phyloP scores from a whole-genome alignment of 2,113 vertebrate species.

The Alethe castanea region DNA sequence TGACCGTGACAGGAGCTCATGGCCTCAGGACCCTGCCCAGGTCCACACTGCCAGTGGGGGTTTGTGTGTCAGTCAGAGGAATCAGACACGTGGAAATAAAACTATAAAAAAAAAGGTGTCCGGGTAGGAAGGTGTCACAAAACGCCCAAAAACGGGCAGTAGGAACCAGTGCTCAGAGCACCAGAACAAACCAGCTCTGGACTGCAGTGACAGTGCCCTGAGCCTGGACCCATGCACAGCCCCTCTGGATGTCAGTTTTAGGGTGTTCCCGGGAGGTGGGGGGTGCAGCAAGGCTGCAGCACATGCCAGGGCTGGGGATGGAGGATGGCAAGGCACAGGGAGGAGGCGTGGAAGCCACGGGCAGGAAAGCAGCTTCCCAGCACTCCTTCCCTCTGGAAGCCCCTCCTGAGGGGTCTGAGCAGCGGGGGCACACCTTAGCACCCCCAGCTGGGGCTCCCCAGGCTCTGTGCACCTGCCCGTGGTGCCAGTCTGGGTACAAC shows the following conservation, averaged over 20 bases:
- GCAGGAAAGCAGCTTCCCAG: neutral
- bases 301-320: fast-evolving
- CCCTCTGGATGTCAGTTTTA: neutral
- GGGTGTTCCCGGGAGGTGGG: neutral
- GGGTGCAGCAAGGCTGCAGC: neutral
- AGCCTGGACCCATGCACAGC: neutral
- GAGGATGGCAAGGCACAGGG: neutral
- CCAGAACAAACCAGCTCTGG: neutral
- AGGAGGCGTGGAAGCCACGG: neutral
- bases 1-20: fast-evolving
- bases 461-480: neutral
- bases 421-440: fast-evolving
- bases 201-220: neutral
- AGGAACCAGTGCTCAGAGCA: neutral
- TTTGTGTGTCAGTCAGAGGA: neutral
- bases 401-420: neutral
- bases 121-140: fast-evolving
- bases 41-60: fast-evolving
- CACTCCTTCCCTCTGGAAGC: fast-evolving
- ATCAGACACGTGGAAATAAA: neutral
- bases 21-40: neutral
- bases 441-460: fast-evolving
- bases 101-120: neutral
- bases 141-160: neutral
- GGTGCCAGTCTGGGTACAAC: neutral